These are phyloP conservation scores for Lipophrys pholis DNA, from an alignment of 2,113 vertebrate species.

Conservation along the genomic window DNA sequence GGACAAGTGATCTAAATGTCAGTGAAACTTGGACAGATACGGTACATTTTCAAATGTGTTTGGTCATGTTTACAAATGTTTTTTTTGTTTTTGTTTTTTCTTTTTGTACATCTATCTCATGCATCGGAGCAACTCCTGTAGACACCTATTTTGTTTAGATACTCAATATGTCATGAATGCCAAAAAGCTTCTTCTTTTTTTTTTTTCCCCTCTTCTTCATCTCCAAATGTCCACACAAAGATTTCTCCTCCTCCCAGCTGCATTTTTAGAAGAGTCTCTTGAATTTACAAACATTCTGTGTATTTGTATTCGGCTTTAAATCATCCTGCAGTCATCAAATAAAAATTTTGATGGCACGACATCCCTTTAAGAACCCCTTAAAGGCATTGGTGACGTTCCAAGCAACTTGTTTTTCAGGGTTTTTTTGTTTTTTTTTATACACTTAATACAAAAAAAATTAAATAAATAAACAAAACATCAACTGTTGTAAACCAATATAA, in stretches of 20 bases:
- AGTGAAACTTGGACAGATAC: conserved; percentile 72
- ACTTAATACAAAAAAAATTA: conserved; percentile 62
- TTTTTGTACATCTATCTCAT: conserved; percentile 79
- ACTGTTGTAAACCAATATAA: conserved; percentile 61
- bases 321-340: conserved; percentile 60
- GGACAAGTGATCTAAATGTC: conserved; percentile 68
- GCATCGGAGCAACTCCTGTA: conserved; percentile 74
- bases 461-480: conserved; percentile 39
- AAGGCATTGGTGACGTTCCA: conserved; percentile 81
- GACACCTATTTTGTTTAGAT: conserved; percentile 71
- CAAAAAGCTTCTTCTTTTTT: conserved; percentile 43
- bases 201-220: conserved; percentile 32
- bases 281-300: conserved; percentile 78
- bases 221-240: conserved; percentile 66
- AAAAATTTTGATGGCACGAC: conserved; percentile 64
- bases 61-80: conserved; percentile 77
- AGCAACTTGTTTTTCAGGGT: conserved; percentile 63
- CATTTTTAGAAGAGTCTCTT: conserved; percentile 55
- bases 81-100: conserved; percentile 37
- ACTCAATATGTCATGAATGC: conserved; percentile 68
- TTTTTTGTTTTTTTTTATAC: conserved; percentile 21
- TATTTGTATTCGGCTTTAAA: conserved; percentile 50
- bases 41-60: conserved; percentile 75
- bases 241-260: conserved; percentile 47
- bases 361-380: conserved; percentile 81